These are phyloP conservation scores for Ceryle rudis DNA, from an alignment of 2,797 vertebrate species.

Conservation along the genomic window DNA sequence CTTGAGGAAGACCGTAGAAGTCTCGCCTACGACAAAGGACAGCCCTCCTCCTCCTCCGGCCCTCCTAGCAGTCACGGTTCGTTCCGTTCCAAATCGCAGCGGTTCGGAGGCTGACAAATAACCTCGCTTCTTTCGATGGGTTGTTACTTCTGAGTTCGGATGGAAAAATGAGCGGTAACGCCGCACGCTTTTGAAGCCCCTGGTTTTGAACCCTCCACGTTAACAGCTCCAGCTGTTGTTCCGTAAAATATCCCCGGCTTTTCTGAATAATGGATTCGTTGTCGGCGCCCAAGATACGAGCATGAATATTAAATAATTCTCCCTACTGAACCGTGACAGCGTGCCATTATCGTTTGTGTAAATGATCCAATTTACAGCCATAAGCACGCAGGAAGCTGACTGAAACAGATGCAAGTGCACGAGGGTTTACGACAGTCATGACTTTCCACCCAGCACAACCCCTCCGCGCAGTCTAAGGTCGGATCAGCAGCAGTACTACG, in stretches of 20 bases:
- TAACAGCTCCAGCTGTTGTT: neutral
- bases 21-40: neutral
- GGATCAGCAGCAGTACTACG: neutral
- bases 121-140: neutral
- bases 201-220: neutral
- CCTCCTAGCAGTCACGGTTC: neutral
- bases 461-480: neutral
- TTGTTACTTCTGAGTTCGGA: neutral
- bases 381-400: neutral
- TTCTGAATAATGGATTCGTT: neutral
- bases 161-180: neutral
- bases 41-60: neutral
- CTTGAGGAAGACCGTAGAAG: neutral
- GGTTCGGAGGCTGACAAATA: neutral
- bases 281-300: neutral
- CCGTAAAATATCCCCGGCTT: neutral
- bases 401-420: neutral
- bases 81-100: neutral
- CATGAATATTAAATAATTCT: conserved; percentile 47
- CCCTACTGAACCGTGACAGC: conserved; percentile 28
- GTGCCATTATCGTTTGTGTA: conserved; percentile 23
- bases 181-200: neutral
- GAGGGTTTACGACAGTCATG: neutral
- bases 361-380: conserved; percentile 45
- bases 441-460: neutral